Evolutionary conservation across 2,797 vertebrate genomes (phyloP), one percentile per base, ranked within the genome.

Genomic region (Pangasius macronema): DNA sequence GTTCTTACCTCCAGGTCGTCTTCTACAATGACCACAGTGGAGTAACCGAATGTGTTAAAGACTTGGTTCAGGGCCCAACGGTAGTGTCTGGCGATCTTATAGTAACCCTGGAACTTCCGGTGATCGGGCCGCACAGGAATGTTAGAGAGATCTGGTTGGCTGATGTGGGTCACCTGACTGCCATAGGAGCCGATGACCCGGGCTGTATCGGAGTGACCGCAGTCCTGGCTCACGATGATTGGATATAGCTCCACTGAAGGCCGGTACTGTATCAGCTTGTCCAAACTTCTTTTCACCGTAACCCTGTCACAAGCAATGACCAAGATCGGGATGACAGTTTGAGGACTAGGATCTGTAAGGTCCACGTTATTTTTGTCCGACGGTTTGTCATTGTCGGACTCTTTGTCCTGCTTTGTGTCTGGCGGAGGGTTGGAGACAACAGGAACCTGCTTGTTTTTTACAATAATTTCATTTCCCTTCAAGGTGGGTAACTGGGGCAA

Each of bases 51-150:
- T 0, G 89, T 91, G 3, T 93, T 91, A 91, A 99, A 99, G 65
- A 99, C 94, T 87, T 99, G 98, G 22, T 97, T 96, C 22, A 99
- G 90, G 0, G 98, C 98, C 98, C 98, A 99, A 57, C 94, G 97
- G 91, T 99, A 99, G 49, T 99, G 98, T 0, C 98, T 94, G 0
- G 98, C 92, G 0, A 99, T 99, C 18, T 95, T 96, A 85, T 99
- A 99, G 82, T 99, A 99, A 0, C 98, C 98, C 86, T 98, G 97
- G 92, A 99, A 99, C 57, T 99, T 99, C 0, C 97, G 94, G 94
- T 99, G 98, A 59, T 98, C 98, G 0, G 97, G 94, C 0, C 97
- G 96, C 5, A 97, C 97, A 0, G 94, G 82, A n/a, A 98, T 93
- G 84, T 96, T 96, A 0, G 95, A 89, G 0, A 98, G 95, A 79